Percentiles rank a stretch among this genome's conserved stretches.
Conservation (phyloP, 2,888 invertebrate species). For the Monopis laevigella region DNA sequence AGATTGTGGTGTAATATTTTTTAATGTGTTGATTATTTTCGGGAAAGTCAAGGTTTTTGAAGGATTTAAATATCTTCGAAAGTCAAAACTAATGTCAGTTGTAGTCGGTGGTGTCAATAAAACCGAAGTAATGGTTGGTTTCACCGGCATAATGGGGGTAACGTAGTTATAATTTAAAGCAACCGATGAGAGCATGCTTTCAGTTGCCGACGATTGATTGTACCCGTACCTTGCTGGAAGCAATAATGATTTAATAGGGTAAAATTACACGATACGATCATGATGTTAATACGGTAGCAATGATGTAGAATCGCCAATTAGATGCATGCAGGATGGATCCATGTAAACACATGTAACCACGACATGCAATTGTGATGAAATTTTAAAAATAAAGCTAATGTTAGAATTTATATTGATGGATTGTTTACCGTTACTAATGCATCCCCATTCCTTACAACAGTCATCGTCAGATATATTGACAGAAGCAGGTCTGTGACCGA, state of each 20-base stretch:
- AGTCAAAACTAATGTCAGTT: conserved; percentile 26
- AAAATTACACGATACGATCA: background rate
- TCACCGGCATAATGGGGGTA: conserved; percentile 33
- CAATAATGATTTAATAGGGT: conserved; percentile 36
- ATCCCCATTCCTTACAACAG: conserved; percentile 86
- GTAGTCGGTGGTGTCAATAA: conserved; percentile 28
- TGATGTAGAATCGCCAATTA: background rate
- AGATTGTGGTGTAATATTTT: too few species aligned
- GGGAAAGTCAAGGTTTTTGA: background rate
- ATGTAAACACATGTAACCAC: background rate
- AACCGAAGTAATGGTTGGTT: conserved; percentile 26
- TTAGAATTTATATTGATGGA: conserved; percentile 32
- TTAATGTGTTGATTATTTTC: background rate
- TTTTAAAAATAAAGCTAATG: conserved; percentile 29
- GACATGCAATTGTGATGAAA: background rate
- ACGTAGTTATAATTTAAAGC: conserved; percentile 29
- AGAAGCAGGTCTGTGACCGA: conserved; percentile 70
- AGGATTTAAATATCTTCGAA: background rate
- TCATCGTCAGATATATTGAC: conserved; percentile 76
- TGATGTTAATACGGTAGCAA: background rate
- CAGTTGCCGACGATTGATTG: background rate
- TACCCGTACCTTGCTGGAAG: conserved; percentile 48
- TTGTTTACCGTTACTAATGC: conserved; percentile 46
- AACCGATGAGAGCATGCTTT: conserved; percentile 1
- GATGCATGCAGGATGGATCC: background rate